Base-by-base conservation (phyloP, 2,113 vertebrate species). In the Tauraco erythrolophus region DNA sequence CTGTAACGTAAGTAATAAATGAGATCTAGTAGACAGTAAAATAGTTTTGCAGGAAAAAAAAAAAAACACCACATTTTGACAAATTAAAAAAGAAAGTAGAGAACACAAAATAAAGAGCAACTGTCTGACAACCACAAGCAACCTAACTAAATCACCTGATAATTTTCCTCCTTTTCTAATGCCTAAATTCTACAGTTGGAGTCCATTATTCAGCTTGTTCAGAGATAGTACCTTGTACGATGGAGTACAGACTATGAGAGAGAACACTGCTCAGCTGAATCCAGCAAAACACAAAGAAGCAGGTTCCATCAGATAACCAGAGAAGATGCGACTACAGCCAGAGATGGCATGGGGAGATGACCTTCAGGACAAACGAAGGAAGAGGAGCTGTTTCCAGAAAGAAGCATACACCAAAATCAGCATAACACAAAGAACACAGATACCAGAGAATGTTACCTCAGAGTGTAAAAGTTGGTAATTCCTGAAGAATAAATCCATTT, bases 291-390 rank as follows among this genome's bases (percentile, higher is more conserved):
- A 94, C 81, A 92, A 86, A 89, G 14, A 16, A 78, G 60, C 43
- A 68, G 77, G 35, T 87, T 94, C 64, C 51, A 96, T 75, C 87
- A 91, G 84, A 96, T 89, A 89, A 92, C 8, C 43, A 84, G 72
- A 70, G 58, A 70, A 89, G 57, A 89, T 81, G 54, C 39, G 93
- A 92, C 88, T 53, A 33, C 30, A 85, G 61, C 7, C 43, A 91
- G 77, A 76, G 25, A 7, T 23, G 48, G 89, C 89, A 96, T 75
- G 74, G 78, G 93, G 96, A 94, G 53, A 51, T 54, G 80, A 95
- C 80, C 80, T 87, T 71, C 50, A 75, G 65, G 45, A 33, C 77
- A 89, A 91, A 46, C 6, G 48, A 95, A 81, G 37, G 28, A 91
- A 46, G 22, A 84, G 35, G 30, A 78, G 11, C 5, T 19, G 39